Base-by-base conservation (phyloP, 2,888 invertebrate genomes). In the Galerucella nymphaeae region DNA sequence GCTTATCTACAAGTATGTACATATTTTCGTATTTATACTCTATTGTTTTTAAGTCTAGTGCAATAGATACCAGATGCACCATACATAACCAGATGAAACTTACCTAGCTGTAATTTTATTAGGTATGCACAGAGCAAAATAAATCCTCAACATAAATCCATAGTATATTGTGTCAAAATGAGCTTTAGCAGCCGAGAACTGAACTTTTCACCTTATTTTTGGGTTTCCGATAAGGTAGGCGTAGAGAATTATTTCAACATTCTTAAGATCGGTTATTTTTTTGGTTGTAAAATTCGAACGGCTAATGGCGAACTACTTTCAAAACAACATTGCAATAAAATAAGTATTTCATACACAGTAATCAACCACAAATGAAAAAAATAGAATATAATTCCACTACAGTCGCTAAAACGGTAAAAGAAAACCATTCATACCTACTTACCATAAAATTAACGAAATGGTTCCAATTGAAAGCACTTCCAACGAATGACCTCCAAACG, bases 401-500 rank as follows among this genome's bases (percentile, higher is more conserved):
- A 16, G 18, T 53, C 16, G 53, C 53, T 53, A 10, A 53, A 53
- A 53, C 53, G 53, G 9, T 53, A 53, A 53, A 18, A n/a, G 18
- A 53, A 53, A 8, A n/a, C n/a, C 53, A 53, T 53, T 53, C 16
- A 18, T 53, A 18, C 16, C 53, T 53, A 18, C 18, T 53, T 53
- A 18, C 53, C 11, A 53, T 53, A 18, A 53, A 18, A 53, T 53
- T 53, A 53, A 53, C 53, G 53, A 53, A 53, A 53, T 10, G 10
- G 53, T 53, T 53, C 18, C 53, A 53, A 18, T 53, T 18, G 18
- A 3, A 59, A 38, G 59, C 59, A 10, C 38, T 59, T 59, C 38
- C 9, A 59, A 59, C 59, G 30, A 30, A 59, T 59, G 38, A 59
- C 59, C 59, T 59, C 16, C 38, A 59, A 59, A 38, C 38, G 59